These are phyloP conservation scores for Anabas testudineus DNA, from an alignment of 2,797 vertebrate genomes.

Conservation along the genomic window DNA sequence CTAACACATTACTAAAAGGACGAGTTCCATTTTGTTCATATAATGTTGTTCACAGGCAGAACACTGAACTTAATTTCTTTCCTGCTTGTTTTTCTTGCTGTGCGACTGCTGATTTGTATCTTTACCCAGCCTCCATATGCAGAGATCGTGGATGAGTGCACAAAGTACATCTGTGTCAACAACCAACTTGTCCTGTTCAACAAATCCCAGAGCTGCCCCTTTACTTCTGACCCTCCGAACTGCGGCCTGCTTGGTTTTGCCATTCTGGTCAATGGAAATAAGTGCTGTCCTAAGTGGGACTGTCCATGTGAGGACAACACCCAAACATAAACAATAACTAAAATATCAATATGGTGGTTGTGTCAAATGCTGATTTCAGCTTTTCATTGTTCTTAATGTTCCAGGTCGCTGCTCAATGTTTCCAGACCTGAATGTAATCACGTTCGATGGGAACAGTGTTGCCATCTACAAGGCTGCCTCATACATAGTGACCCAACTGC, in stretches of 20 bases:
- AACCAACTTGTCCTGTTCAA: slow-evolving; percentile 93
- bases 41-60: no score
- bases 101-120: not conserved
- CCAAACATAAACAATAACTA: not conserved
- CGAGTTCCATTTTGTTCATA: not conserved
- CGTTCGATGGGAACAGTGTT: slow-evolving; percentile 92
- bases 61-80: not conserved
- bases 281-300: slow-evolving; percentile 96
- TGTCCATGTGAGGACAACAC: slow-evolving; percentile 91
- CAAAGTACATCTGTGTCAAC: slow-evolving; percentile 93
- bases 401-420: slow-evolving; percentile 96
- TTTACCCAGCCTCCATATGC: slow-evolving; percentile 85
- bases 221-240: slow-evolving; percentile 85
- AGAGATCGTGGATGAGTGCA: slow-evolving; percentile 90
- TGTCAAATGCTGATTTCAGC: not conserved
- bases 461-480: slow-evolving; percentile 93
- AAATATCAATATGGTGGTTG: not conserved
- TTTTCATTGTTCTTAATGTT: slow-evolving; percentile 9
- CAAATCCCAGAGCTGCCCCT: slow-evolving; percentile 93
- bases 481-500: slow-evolving; percentile 89
- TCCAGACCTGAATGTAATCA: slow-evolving; percentile 94
- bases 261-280: slow-evolving; percentile 91
- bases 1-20: not conserved
- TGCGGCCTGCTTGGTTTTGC: slow-evolving; percentile 95
- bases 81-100: not conserved